A percentile compares a stretch with the other conserved stretches of the same genome.
Evolutionary conservation across 1,140 invertebrate genomes (phyloP).

Genomic region (Drosophila biarmipes): DNA sequence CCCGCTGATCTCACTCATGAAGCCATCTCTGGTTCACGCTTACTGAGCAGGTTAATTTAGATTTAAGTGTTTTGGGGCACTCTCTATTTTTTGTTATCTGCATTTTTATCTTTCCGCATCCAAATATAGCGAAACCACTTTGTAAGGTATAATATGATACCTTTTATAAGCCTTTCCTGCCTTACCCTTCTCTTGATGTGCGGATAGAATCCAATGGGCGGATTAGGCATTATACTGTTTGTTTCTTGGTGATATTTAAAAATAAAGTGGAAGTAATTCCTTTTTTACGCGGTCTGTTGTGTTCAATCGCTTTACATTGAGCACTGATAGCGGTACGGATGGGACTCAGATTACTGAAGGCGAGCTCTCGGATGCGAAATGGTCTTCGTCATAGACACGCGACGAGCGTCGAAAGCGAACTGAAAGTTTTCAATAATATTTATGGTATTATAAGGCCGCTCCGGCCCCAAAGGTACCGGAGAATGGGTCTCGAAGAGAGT

Average conservation of each 20-base stretch:
- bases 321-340: slow-evolving; percentile 21
- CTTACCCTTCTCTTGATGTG: slow-evolving; percentile 75
- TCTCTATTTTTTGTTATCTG: not conserved
- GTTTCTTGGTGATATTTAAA: not conserved
- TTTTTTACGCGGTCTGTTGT: not conserved
- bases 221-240: slow-evolving; percentile 60
- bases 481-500: slow-evolving; percentile 17
- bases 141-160: not conserved
- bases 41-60: slow-evolving; percentile 10
- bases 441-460: slow-evolving; percentile 67
- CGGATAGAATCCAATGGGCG: slow-evolving; percentile 72
- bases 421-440: slow-evolving; percentile 76
- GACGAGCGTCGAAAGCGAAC: slow-evolving; percentile 70
- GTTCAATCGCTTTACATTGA: slow-evolving; percentile 13
- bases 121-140: not conserved
- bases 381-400: slow-evolving; percentile 37
- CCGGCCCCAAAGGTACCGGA: slow-evolving; percentile 16
- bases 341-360: slow-evolving; percentile 6
- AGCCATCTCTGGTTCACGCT: not conserved
- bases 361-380: slow-evolving; percentile 9
- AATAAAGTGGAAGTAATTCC: not conserved
- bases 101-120: not conserved
- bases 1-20: not conserved
- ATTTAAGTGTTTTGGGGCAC: not conserved
- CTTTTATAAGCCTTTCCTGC: not conserved